Base-by-base conservation (phyloP, 1,140 invertebrate genomes). In the Drosophila navojoa region DNA sequence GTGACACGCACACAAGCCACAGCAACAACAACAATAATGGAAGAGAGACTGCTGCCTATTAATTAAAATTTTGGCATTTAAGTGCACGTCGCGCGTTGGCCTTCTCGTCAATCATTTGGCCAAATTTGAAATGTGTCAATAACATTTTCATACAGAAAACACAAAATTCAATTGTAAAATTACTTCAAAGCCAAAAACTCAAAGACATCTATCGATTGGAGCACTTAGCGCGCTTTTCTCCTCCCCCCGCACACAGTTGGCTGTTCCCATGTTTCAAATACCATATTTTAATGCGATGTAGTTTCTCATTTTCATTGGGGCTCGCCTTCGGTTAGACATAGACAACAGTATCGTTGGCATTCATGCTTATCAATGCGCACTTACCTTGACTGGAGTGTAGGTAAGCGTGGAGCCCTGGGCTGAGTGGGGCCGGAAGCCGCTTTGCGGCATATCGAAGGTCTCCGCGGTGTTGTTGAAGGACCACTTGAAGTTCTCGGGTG, bases 381-480 rank as follows among this genome's bases (percentile, higher is more conserved):
- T 89, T 71, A 92, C 91, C 91, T 92, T 95, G 19, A 96, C 94
- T 2, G 97, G 97, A 1, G 94, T 95, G 91, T 97, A 98, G 4
- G 94, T 95, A 32, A 98, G 93, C 1, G 95, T 94, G 29, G 96
- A 97, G 58, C 94, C 94, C 29, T 94, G 93, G 47, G 93, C 93
- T 2, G 93, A 93, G 60, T 92, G 91, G 44, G 89, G 89, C n/a
- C 89, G 76, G 63, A 92, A 92, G 25, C 90, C 91, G 77, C 90
- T 92, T 58, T 94, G 94, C 15, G 95, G 94, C 78, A 97, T 95
- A 79, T 97, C 96, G 57, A 95, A 94, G 64, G 95, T 95, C 77
- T 97, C 96, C 11, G 96, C 95, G 3, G 96, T 97, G 92, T 97
- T 97, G 92, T 98, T 98, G 91, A 98, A 97, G 29, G 96, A 95